Percentiles rank a stretch among this genome's conserved stretches.
These are phyloP conservation scores for Tursiops truncatus DNA, from an alignment of 2,113 vertebrate genomes.

Conservation along the genomic window DNA sequence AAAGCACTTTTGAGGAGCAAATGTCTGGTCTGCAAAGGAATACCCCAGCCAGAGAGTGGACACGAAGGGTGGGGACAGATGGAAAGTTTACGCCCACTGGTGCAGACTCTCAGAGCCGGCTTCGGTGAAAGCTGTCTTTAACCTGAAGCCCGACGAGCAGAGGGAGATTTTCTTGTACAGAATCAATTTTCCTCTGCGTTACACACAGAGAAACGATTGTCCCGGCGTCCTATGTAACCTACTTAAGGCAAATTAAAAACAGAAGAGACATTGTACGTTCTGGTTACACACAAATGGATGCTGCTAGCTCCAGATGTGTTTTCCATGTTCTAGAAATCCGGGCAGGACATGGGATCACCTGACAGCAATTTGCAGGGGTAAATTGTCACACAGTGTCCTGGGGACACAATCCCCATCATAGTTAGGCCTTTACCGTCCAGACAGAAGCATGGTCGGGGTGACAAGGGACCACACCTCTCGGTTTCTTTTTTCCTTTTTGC, in stretches of 20 bases:
- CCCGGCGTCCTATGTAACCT: neutral
- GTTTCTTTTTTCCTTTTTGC: neutral
- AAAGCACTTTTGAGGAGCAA: neutral
- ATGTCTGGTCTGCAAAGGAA: neutral
- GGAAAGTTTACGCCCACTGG: fast-evolving
- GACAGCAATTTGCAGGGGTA: no score
- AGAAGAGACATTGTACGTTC: neutral
- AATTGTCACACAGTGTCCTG: fast-evolving
- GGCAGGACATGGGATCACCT: no score
- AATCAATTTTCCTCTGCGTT: neutral
- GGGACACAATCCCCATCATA: neutral
- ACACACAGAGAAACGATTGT: neutral
- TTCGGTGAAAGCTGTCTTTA: fast-evolving
- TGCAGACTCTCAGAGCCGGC: fast-evolving
- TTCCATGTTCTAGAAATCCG: neutral
- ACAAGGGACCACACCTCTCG: no score
- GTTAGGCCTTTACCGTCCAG: fast-evolving
- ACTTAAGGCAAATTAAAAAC: neutral
- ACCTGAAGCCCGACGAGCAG: neutral
- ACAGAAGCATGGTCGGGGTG: fast-evolving
- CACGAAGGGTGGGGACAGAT: fast-evolving
- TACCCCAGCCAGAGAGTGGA: fast-evolving
- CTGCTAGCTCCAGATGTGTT: neutral
- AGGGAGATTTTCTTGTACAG: neutral
- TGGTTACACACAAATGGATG: no score